Conservation (phyloP, 2,888 invertebrate genomes). For the Noctua comes region DNA sequence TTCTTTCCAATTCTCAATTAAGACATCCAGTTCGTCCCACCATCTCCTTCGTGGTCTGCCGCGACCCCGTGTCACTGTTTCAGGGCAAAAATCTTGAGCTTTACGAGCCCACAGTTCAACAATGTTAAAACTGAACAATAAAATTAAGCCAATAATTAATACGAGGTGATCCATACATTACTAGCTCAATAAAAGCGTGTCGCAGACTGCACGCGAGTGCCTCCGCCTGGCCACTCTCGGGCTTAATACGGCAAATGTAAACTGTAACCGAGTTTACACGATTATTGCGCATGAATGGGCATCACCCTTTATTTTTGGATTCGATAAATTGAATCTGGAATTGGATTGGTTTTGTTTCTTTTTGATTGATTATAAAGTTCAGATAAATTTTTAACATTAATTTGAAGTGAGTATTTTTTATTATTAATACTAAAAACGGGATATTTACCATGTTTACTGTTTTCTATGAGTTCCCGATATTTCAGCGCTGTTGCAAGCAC, state of each 20-base stretch:
- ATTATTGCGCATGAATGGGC: slow-evolving; percentile 78
- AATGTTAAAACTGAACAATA: neutral
- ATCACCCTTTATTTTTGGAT: slow-evolving; percentile 65
- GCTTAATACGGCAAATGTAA: slow-evolving; percentile 63
- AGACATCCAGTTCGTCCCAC: no score
- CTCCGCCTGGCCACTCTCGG: slow-evolving; percentile 60
- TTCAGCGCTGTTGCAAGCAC: no score
- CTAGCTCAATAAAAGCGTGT: slow-evolving; percentile 62
- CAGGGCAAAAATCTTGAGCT: no score
- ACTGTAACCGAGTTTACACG: slow-evolving; percentile 77
- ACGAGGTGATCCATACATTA: slow-evolving; percentile 63
- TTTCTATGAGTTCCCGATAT: no score
- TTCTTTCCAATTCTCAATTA: no score
- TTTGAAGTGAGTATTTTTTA: no score
- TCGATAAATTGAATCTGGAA: slow-evolving; percentile 52
- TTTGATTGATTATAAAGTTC: slow-evolving; percentile 16
- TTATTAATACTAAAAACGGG: no score
- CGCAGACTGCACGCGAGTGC: slow-evolving; percentile 71
- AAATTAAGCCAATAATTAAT: neutral
- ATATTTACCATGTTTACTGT: no score
- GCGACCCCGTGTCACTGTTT: no score
- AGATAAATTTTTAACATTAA: neutral
- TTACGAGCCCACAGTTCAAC: no score
- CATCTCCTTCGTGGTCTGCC: no score
- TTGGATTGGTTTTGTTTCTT: slow-evolving; percentile 21